Conservation (phyloP, 2,888 invertebrate genomes). For the Rhogogaster chlorosoma region DNA sequence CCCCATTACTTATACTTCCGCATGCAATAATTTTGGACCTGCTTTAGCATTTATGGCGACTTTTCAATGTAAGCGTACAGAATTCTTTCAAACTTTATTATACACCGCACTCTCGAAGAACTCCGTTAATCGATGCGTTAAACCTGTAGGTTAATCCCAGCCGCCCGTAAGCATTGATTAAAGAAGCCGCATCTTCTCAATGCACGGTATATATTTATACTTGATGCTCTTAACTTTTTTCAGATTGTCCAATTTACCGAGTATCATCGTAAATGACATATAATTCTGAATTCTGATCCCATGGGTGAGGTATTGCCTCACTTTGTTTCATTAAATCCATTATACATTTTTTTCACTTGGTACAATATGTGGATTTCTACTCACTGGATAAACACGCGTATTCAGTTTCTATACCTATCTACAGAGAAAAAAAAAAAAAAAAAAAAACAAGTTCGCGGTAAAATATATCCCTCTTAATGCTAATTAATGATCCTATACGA, state of each 20-base stretch:
- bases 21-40: constrained; percentile 19
- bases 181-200: constrained; percentile 43
- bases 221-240: constrained; percentile 3
- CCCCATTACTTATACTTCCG: constrained; percentile 20
- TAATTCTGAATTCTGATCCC: constrained; percentile 34
- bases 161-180: constrained; percentile 43
- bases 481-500: constrained; percentile 37
- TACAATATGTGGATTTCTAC: constrained; percentile 25
- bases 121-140: constrained; percentile 42
- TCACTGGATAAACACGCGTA: constrained; percentile 17
- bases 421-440: not conserved
- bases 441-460: not conserved
- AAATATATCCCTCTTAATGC: constrained; percentile 30
- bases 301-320: constrained; percentile 7
- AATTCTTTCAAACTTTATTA: constrained; percentile 32
- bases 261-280: constrained; percentile 36
- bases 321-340: constrained; percentile 22
- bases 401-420: constrained; percentile 3
- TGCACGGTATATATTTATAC: constrained; percentile 18
- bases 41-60: constrained; percentile 13
- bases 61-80: constrained; percentile 22
- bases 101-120: constrained; percentile 10
- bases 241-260: constrained; percentile 24
- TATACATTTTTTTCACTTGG: not conserved
- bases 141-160: constrained; percentile 35